These are phyloP conservation scores for Stigmatopora argus DNA, from an alignment of 2,113 vertebrate species.

Conservation along the genomic window DNA sequence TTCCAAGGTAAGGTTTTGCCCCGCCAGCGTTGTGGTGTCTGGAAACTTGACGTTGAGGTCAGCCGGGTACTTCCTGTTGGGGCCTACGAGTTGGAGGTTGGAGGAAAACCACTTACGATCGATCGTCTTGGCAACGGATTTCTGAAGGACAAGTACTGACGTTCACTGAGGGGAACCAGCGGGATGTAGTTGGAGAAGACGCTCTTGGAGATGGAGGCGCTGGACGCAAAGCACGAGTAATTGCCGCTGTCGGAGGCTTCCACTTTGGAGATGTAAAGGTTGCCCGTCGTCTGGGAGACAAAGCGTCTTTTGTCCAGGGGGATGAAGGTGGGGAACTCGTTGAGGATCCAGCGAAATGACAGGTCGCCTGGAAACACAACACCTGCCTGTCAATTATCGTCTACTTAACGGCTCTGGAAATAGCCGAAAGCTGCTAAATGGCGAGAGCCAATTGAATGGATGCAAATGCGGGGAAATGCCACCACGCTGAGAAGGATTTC, in stretches of 20 bases:
- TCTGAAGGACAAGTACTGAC: conserved; percentile 70
- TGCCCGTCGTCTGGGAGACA: conserved; percentile 90
- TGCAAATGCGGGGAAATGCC: conserved; percentile 27
- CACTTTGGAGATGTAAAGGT: conserved; percentile 96
- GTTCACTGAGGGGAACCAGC: conserved; percentile 81
- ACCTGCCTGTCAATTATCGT: conserved; percentile 41
- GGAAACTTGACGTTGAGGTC: conserved; percentile 91
- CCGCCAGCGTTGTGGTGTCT: conserved; percentile 80
- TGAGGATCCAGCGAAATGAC: conserved; percentile 95
- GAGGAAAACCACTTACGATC: background rate
- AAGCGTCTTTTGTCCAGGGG: conserved; percentile 85
- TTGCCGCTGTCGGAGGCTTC: conserved; percentile 86
- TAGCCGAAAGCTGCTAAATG: background rate
- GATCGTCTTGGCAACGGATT: too few species aligned
- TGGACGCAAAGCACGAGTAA: conserved; percentile 94
- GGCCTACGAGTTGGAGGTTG: conserved; percentile 69
- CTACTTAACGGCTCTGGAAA: conserved; percentile 9
- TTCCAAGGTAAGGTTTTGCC: conserved; percentile 90
- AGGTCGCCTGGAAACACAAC: conserved; percentile 76
- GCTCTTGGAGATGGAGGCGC: conserved; percentile 91
- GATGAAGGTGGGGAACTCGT: conserved; percentile 96
- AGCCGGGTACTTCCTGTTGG: conserved; percentile 84
- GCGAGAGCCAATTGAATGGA: conserved; percentile 29
- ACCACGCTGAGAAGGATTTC: conserved; percentile 13
- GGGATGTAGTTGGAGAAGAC: conserved; percentile 98